phyloP scores from a whole-genome alignment of 1,140 invertebrate genomes.

The Pseudoatta argentina region DNA sequence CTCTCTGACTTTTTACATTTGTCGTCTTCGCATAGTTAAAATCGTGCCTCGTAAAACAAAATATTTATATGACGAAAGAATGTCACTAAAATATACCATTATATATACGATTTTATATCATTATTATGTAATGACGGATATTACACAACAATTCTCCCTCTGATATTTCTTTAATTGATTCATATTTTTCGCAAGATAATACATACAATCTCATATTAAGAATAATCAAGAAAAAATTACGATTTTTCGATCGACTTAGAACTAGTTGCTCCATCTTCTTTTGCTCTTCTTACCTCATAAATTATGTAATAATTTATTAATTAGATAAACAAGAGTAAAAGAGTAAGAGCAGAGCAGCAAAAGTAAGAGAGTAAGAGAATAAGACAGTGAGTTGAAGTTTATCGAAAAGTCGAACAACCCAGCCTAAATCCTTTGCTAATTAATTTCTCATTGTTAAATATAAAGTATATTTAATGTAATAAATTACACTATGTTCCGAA shows the following conservation, averaged over 20 bases:
- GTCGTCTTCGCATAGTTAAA: background rate
- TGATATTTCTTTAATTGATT: conserved; percentile 12
- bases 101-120: background rate
- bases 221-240: background rate
- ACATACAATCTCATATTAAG: background rate
- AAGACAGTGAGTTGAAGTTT: too few species aligned
- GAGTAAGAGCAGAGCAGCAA: too few species aligned
- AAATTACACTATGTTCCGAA: background rate
- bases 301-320: too few species aligned
- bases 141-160: background rate
- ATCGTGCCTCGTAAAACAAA: background rate
- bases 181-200: background rate
- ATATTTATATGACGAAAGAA: background rate
- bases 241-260: background rate
- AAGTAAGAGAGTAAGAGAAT: too few species aligned
- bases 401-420: too few species aligned
- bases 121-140: background rate
- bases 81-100: background rate
- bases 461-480: background rate
- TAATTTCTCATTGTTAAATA: background rate
- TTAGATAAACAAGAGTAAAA: too few species aligned
- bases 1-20: conserved; percentile 7
- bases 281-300: too few species aligned
- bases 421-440: background rate
- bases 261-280: too few species aligned